Conservation (phyloP, 2,888 invertebrate species). For the Trypoxylon attenuatum region DNA sequence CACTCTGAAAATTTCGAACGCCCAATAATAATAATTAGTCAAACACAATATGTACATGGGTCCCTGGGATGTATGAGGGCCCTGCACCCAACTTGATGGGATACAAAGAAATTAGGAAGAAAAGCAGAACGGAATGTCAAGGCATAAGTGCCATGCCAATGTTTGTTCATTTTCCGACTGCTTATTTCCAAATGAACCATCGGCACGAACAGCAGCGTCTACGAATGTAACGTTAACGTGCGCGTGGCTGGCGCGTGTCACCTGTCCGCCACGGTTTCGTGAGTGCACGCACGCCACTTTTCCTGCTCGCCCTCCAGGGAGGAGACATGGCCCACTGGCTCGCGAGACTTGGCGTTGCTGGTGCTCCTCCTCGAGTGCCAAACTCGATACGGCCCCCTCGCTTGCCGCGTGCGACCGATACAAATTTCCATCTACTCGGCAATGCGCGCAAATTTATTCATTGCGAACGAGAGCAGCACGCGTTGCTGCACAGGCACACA, state of each 20-base stretch:
- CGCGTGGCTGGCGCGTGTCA: constrained; percentile 73
- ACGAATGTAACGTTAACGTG: constrained; percentile 32
- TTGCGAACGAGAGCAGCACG: constrained; percentile 1
- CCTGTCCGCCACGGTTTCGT: constrained; percentile 71
- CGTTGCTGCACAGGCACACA: too few relatives aligned
- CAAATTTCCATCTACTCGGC: constrained; percentile 15
- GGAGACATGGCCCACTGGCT: constrained; percentile 67
- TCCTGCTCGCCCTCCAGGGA: constrained; percentile 59
- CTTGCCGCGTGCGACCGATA: not conserved
- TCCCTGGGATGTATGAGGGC: too few relatives aligned
- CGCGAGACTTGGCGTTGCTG: constrained; percentile 61
- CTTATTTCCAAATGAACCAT: constrained; percentile 57
- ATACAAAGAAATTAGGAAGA: not conserved
- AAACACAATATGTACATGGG: too few relatives aligned
- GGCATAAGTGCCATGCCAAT: constrained; percentile 50
- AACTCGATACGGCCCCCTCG: too few relatives aligned
- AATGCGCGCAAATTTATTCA: constrained; percentile 29
- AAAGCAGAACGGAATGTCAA: constrained; percentile 18
- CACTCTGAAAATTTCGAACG: too few relatives aligned
- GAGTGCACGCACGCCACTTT: constrained; percentile 59
- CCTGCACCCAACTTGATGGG: too few relatives aligned
- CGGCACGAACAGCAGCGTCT: constrained; percentile 11
- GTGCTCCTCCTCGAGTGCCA: constrained; percentile 23
- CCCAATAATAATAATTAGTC: too few relatives aligned
- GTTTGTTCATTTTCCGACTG: constrained; percentile 58